Base-by-base conservation (phyloP, 1,140 invertebrate species). In the Cotesia glomerata region DNA sequence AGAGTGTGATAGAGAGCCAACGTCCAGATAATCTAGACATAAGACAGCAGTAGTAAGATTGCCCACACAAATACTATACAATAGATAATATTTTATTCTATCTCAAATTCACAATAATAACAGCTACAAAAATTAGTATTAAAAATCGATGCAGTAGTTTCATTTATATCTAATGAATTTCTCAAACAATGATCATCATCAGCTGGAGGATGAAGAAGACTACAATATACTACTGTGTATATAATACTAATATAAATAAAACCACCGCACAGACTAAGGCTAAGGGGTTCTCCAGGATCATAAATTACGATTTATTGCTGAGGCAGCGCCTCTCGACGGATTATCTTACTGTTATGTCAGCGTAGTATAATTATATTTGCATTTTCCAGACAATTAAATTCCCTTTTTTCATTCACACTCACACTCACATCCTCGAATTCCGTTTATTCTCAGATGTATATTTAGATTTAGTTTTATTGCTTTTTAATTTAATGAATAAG, bases 331-430 rank as follows among this genome's bases (percentile, higher is more conserved):
- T 86, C 79, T 79, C 79, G 77, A 80, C 80, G 81, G 81, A 84
- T 85, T 86, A 86, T 84, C 84, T 84, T 80, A 79, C 82, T 75
- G 82, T 86, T 85, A 83, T 84, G 83, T 86, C 84, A 84, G 82
- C 84, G 69, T 80, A 76, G 76, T 78, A 81, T 82, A 84, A 86
- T 85, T 82, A 83, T 85, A 84, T 85, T 85, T 84, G 84, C 81
- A 84, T 84, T 82, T 82, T 76, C 78, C 76, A 61, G 73, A 74
- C 78, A 78, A 81, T 79, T 78, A 76, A 81, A 82, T 80, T 79
- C 70, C 62, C 51, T 61, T 14, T 63, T 64, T 70, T 34, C 9
- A 9, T 8, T 26, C 18, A 68, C 66, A 68, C 51, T 68, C 54
- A 52, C 66, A 54, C 5, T 26, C 26, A 26, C 26, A 26, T 26